Evolutionary conservation across 1,140 invertebrate genomes (phyloP), one percentile per base, ranked within the genome.

Genomic region (Bombus consobrinus): DNA sequence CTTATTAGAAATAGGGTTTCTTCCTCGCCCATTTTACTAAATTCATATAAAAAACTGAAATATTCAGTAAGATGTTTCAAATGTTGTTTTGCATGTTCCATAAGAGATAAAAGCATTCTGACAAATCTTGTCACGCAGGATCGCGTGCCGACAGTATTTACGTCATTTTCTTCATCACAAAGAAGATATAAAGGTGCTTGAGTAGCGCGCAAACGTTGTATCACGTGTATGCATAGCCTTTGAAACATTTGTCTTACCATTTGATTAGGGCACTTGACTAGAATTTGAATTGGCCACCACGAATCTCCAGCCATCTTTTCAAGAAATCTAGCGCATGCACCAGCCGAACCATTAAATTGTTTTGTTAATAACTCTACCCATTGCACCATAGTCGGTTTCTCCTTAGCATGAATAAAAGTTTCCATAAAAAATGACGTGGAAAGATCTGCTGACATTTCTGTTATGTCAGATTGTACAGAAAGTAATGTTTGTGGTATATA

Each of bases 331-430:
- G 98, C 98, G 88, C 98, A 98, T 1, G 98, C 98, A 80, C 97
- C 97, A 79, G 97, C 97, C n/a, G 98, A 98, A 34, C 97, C 97
- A 93, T 98, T 98, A 92, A 99, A 99, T 93, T 99, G 98, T 93
- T 99, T 99, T 3, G 98, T 99, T 10, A 99, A 96, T 57, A 99
- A 94, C 94, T 99, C 98, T 41, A 99, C 98, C 98, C 98, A 99
- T 86, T 99, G 98, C 18, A 99, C 97, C 98, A 99, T 99, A 0
- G 98, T 99, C 18, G 98, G 98, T 96, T 99, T 99, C 95, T 99
- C 98, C 95, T 99, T 99, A 34, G 98, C 98, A 94, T 99, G 98
- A 94, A 99, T 99, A 89, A 99, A 98, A 0, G 98, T 99, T 95
- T 99, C 98, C 81, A 99, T 97, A 88, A 99, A 98, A 95, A 99